These are phyloP conservation scores for Grammomys dolichurus DNA, from an alignment of 2,113 vertebrate species.

Conservation along the genomic window DNA sequence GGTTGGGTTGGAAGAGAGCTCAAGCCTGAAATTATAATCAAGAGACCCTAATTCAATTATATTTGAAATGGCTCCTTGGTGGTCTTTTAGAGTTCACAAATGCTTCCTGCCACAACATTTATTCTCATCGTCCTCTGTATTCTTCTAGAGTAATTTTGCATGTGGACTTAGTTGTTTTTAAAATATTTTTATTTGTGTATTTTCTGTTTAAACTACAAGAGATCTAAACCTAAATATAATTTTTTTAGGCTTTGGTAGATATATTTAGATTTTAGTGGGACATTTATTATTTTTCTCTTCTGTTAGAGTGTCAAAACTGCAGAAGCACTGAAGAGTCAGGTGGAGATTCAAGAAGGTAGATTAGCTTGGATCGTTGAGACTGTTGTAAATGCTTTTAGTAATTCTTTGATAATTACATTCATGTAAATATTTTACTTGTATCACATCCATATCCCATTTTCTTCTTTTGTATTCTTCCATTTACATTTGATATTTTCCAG, in stretches of 20 bases:
- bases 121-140: neutral
- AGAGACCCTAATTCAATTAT: no score
- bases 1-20: no score
- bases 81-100: no score
- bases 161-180: neutral
- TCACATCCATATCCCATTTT: no score
- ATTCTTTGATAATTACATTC: neutral
- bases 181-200: neutral
- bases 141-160: neutral
- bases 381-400: neutral
- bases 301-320: neutral
- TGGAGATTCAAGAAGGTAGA: neutral
- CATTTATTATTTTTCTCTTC: neutral
- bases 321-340: neutral
- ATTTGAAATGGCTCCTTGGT: no score
- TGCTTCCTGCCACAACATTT: no score
- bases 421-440: neutral
- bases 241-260: neutral
- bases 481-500: no score
- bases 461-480: no score
- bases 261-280: neutral
- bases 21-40: no score
- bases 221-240: neutral
- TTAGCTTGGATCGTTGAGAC: neutral
- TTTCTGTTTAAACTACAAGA: neutral